Base-by-base conservation (phyloP, 23 tunicate species). In the Trididemnum clinides region DNA sequence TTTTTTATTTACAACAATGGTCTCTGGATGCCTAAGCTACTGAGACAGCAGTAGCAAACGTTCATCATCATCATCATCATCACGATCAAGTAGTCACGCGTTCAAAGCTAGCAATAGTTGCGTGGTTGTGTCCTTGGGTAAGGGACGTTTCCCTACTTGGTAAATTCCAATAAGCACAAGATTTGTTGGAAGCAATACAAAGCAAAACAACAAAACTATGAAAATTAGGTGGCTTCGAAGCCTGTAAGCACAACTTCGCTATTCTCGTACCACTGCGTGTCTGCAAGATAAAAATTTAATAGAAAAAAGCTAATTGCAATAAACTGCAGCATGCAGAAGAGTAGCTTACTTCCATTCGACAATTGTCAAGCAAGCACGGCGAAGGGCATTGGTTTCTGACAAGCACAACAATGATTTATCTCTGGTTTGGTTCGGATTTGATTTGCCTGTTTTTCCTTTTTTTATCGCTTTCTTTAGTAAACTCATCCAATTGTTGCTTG, bases 321-420 rank as follows among this genome's bases (percentile, higher is more conserved):
- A 20, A 51, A 51, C 20, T 20, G 21, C n/a, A n/a, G n/a, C n/a
- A n/a, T n/a, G n/a, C n/a, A n/a, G n/a, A n/a, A n/a, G n/a, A n/a
- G n/a, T n/a, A 44, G 25, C 83, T 84, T 84, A 89, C 94, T 83
- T 89, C 88, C 88, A 89, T 37, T 89, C 88, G 28, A 89, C 94
- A 49, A 89, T 89, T 33, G 77, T 89, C 34, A 89, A 58, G 71
- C 88, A 89, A 35, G 85, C 85, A 77, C 76, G 77, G 51, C 94
- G 77, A 32, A 89, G 35, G 1, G 94, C 88, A 84, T 89, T 83
- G 22, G 78, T 84, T 36, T 76, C 81, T 0, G 86, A 57, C n/a
- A 83, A 65, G 51, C 94, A 89, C 69, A 89, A 50, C 6, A 87
- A 73, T 31, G 94, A 88, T 19, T 64, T 50, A n/a, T 88, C 89